Conservation (phyloP, 2,113 vertebrate species). For the Gymnocephalus cernua region DNA sequence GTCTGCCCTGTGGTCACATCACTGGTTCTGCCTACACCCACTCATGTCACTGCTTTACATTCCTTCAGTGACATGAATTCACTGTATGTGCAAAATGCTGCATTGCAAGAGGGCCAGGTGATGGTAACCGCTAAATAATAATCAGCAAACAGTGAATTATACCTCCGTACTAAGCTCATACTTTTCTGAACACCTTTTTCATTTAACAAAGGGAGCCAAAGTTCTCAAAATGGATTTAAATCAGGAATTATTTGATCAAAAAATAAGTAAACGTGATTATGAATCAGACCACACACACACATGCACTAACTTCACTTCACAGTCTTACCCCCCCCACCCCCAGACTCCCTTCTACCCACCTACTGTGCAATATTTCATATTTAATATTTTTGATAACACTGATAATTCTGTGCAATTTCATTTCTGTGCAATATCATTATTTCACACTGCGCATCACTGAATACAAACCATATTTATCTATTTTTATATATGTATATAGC, state of each 20-base stretch:
- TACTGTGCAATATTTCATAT: too few species aligned
- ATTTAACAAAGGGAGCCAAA: background rate
- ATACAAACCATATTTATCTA: too few species aligned
- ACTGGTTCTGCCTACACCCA: slow-evolving; percentile 27
- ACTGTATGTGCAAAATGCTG: background rate
- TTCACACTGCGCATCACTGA: too few species aligned
- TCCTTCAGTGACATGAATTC: background rate
- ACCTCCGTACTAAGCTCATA: background rate
- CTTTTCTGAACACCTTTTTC: background rate
- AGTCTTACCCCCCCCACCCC: too few species aligned
- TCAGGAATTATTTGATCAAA: background rate
- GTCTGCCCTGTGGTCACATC: slow-evolving; percentile 42
- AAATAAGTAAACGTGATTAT: background rate
- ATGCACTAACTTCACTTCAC: too few species aligned
- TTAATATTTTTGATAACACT: too few species aligned
- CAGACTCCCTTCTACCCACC: too few species aligned
- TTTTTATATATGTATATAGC: too few species aligned
- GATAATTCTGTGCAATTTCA: too few species aligned
- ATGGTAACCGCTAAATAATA: background rate
- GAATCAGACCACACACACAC: background rate
- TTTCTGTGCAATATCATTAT: too few species aligned
- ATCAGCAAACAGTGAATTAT: background rate
- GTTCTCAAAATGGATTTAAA: background rate
- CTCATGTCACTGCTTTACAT: slow-evolving; percentile 19
- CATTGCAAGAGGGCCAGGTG: background rate